Evolutionary conservation across 2,797 vertebrate species (phyloP).

Genomic region (Erethizon dorsatum): DNA sequence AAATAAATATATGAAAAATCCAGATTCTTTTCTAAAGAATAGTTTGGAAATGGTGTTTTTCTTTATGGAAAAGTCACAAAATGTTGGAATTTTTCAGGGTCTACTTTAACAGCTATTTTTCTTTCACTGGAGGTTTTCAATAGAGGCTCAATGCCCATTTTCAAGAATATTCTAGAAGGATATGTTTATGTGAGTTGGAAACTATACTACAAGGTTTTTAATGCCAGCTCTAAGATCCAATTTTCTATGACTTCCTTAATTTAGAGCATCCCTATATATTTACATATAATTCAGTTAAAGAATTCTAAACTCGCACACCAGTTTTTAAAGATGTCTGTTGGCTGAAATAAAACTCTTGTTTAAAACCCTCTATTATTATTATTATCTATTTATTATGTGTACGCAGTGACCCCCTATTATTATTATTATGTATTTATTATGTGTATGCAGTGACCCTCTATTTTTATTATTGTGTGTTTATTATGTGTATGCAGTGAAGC

Average conservation of each 20-base stretch:
- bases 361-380: not conserved
- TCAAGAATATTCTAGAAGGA: conserved; percentile 7
- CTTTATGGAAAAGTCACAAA: conserved; percentile 15
- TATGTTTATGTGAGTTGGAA: conserved; percentile 33
- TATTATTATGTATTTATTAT: no score
- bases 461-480: not conserved
- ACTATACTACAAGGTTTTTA: conserved; percentile 1
- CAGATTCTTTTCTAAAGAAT: not conserved
- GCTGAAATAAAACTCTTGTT: conserved; percentile 37
- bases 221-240: not conserved
- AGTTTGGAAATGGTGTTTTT: not conserved
- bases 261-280: not conserved
- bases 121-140: conserved; percentile 5
- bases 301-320: not conserved
- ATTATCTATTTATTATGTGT: not conserved
- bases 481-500: not conserved
- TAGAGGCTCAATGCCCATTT: not conserved
- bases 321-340: not conserved
- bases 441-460: no score
- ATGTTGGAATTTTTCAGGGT: not conserved
- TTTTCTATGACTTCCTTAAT: conserved; percentile 52
- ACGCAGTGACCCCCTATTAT: no score
- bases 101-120: not conserved
- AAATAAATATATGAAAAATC: not conserved
- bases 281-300: conserved; percentile 46